These are phyloP conservation scores for Drosophila leonis DNA, from an alignment of 2,888 invertebrate genomes.

Conservation along the genomic window DNA sequence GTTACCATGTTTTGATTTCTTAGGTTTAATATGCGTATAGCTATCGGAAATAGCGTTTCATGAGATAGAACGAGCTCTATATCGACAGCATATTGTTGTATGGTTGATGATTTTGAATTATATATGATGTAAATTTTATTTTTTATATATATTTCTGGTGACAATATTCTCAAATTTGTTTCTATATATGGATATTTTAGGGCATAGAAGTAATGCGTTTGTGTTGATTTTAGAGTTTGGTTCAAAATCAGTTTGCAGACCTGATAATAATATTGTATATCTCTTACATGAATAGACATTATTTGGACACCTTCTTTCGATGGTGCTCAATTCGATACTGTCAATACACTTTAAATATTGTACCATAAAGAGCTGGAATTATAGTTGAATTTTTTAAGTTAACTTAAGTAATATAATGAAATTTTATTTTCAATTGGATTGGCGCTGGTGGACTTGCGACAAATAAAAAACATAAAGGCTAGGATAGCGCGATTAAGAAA, in stretches of 20 bases:
- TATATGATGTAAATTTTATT: not conserved
- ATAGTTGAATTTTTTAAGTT: too few species aligned
- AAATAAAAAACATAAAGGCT: not conserved
- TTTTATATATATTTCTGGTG: not conserved
- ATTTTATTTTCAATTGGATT: not conserved
- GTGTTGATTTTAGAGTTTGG: too few species aligned
- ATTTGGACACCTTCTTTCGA: too few species aligned
- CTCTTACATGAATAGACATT: too few species aligned
- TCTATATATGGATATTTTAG: not conserved
- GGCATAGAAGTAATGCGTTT: too few species aligned
- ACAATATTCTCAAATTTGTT: not conserved
- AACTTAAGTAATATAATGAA: too few species aligned
- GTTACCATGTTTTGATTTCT: not conserved
- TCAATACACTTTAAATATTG: too few species aligned
- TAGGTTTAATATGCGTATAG: not conserved
- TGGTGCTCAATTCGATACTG: too few species aligned
- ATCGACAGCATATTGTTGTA: too few species aligned
- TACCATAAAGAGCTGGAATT: too few species aligned
- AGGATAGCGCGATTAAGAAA: not conserved
- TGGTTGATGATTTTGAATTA: not conserved
- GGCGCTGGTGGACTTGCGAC: not conserved
- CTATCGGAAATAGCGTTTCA: not conserved
- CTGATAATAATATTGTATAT: too few species aligned
- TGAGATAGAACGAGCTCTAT: not conserved
- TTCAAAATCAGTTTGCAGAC: too few species aligned